Percentiles rank a stretch among this genome's conserved stretches.
Conservation (phyloP, 2,797 vertebrate species). For the Percopsis omiscomaycus region DNA sequence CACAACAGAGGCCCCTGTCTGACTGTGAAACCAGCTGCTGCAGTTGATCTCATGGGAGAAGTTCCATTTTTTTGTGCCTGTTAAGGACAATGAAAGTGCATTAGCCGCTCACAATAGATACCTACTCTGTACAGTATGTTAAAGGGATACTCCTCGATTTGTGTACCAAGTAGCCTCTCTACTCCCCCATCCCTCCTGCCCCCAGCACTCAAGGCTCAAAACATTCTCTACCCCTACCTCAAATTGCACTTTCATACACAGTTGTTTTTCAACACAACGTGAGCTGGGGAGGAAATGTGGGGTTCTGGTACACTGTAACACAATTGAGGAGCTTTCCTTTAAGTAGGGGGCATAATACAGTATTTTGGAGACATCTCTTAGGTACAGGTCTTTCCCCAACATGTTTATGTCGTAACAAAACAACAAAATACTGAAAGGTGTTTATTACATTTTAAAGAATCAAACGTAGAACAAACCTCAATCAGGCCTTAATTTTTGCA, state of each 20-base stretch:
- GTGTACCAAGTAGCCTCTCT: no score
- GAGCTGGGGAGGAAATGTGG: no score
- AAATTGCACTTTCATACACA: no score
- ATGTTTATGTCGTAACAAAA: no score
- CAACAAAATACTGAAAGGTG: constrained; percentile 2
- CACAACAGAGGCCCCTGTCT: constrained; percentile 57
- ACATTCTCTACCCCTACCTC: no score
- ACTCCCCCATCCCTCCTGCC: no score
- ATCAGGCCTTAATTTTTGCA: background rate
- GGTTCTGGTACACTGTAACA: no score
- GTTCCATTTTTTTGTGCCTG: constrained; percentile 17
- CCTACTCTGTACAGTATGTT: no score
- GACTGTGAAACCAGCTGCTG: constrained; percentile 31
- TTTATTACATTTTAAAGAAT: background rate
- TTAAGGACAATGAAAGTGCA: constrained; percentile 9
- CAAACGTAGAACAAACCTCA: constrained; percentile 3
- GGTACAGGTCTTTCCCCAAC: background rate
- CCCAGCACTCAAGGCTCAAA: no score
- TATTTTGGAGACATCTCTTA: background rate
- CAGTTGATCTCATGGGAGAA: constrained; percentile 25
- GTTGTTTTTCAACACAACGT: background rate
- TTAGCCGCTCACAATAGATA: constrained; percentile 3
- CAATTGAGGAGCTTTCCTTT: background rate
- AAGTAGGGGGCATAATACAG: background rate
- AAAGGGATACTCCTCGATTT: no score